Conservation (phyloP, 2,113 vertebrate species). For the Zonotrichia leucophrys region DNA sequence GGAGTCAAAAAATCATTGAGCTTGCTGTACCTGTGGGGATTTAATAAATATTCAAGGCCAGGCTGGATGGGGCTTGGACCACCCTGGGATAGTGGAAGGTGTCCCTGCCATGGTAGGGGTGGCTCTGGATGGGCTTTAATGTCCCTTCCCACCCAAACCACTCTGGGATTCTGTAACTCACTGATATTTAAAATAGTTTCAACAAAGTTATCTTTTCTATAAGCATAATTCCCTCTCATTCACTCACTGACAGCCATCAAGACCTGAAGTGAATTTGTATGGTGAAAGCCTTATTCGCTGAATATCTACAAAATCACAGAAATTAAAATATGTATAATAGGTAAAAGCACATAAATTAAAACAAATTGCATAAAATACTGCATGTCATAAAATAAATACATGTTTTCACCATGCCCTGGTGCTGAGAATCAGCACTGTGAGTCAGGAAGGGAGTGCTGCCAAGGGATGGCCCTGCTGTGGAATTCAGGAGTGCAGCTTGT, state of each 20-base stretch:
- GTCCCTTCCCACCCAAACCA: not conserved
- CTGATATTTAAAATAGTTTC: not conserved
- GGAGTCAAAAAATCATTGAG: not conserved
- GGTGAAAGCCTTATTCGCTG: not conserved
- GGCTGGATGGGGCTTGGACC: rapidly evolving
- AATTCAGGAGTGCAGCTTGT: not conserved
- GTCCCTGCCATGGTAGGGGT: not conserved
- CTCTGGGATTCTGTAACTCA: not conserved
- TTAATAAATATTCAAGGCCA: not conserved
- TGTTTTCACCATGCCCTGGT: not conserved
- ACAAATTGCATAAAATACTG: not conserved
- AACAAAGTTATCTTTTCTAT: not conserved
- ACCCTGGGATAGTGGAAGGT: rapidly evolving
- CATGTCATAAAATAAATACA: not conserved
- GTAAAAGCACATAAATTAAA: not conserved
- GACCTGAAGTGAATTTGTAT: not conserved
- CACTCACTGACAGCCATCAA: not conserved
- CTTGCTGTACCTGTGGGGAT: not conserved
- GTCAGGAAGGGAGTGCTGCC: not conserved
- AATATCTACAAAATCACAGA: not conserved
- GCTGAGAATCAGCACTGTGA: not conserved
- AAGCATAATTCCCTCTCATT: not conserved
- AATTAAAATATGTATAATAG: not conserved
- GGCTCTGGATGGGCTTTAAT: not conserved
- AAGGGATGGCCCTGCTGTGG: not conserved